These are phyloP conservation scores for Clarias platycephalus DNA, from an alignment of 2,797 vertebrate species.

Conservation along the genomic window DNA sequence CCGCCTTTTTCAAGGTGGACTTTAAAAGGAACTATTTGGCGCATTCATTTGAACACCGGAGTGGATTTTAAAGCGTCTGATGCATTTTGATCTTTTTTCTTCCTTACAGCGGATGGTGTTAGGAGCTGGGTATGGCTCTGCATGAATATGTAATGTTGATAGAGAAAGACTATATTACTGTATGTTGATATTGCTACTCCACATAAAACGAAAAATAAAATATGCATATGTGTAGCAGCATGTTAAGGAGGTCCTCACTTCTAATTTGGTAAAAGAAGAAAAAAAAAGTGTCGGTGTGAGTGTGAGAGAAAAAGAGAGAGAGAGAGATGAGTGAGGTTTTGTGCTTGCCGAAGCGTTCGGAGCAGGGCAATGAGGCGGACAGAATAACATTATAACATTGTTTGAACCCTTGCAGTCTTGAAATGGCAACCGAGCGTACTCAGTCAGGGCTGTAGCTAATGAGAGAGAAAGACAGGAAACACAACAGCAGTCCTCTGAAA, in stretches of 20 bases:
- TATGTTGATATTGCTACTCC: neutral
- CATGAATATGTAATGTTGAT: neutral
- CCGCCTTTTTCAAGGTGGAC: neutral
- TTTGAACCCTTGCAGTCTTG: constrained; percentile 39
- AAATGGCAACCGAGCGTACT: constrained; percentile 33
- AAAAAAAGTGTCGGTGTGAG: neutral
- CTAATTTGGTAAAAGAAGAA: neutral
- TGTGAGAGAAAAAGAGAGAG: neutral
- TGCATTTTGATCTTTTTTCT: neutral
- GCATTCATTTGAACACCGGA: too few relatives aligned
- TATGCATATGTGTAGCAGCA: neutral
- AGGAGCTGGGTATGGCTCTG: neutral
- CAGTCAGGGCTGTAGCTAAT: constrained; percentile 47
- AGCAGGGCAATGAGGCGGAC: constrained; percentile 39
- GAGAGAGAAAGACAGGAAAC: constrained; percentile 16
- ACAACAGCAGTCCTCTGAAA: neutral
- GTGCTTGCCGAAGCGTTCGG: constrained; percentile 25
- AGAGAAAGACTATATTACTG: neutral
- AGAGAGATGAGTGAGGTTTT: neutral
- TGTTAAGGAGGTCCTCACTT: neutral
- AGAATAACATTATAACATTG: constrained; percentile 45
- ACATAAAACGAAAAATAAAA: neutral
- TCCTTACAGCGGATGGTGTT: neutral
- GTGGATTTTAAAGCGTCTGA: neutral
- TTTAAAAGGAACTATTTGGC: neutral